Evolutionary conservation across 2,888 invertebrate genomes (phyloP).

Genomic region (Caenorhabditis auriculariae): DNA sequence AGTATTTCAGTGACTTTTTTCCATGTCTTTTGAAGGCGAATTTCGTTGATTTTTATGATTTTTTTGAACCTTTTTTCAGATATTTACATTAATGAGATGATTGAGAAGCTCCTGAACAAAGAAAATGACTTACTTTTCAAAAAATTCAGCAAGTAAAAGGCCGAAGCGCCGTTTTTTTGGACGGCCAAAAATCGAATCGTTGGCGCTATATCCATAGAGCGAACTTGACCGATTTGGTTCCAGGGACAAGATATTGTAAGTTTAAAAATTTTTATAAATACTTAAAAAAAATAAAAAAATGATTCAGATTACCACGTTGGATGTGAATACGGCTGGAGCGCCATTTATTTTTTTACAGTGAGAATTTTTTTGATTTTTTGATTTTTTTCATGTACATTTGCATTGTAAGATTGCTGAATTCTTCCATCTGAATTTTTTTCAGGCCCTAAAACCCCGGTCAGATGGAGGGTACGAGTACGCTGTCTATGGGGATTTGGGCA

Average conservation of each 20-base stretch:
- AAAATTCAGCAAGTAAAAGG: constrained; percentile 12
- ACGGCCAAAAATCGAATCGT: constrained; percentile 33
- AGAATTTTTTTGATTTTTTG: not conserved
- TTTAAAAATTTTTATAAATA: not conserved
- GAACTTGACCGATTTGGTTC: constrained; percentile 32
- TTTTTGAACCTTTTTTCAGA: too few species aligned
- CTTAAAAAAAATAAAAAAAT: not conserved
- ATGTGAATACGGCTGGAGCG: constrained; percentile 45
- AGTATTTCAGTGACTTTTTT: too few species aligned
- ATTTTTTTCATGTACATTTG: constrained; percentile 33
- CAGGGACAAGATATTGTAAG: constrained; percentile 52
- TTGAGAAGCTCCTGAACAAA: too few species aligned
- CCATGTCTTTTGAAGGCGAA: too few species aligned
- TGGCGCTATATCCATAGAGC: constrained; percentile 55
- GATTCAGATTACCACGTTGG: constrained; percentile 46
- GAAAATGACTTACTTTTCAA: too few species aligned
- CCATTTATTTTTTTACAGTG: constrained; percentile 48
- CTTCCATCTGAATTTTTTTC: not conserved
- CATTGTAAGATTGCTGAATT: constrained; percentile 32
- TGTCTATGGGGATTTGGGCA: constrained; percentile 43
- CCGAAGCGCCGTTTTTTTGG: constrained; percentile 42
- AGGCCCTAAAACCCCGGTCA: constrained; percentile 17
- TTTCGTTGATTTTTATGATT: too few species aligned
- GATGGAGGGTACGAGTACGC: constrained; percentile 33
- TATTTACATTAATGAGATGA: too few species aligned